A percentile compares a stretch with the other conserved stretches of the same genome.
Evolutionary conservation across 2,113 vertebrate species (phyloP).

Genomic region (Pygathrix nemaeus): DNA sequence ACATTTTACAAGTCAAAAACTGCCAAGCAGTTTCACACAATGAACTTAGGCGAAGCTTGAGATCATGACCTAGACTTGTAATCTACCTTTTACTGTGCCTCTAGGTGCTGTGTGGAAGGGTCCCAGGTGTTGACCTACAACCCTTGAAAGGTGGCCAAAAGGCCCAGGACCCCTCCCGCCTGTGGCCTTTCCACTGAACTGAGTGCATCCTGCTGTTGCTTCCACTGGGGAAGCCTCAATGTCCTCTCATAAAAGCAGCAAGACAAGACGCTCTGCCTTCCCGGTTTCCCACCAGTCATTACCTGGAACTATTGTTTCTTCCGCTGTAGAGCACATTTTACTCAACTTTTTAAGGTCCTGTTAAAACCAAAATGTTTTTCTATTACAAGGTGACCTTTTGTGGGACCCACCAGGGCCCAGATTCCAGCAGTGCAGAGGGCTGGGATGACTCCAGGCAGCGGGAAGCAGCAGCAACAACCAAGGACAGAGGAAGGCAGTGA

Average conservation of each 20-base stretch:
- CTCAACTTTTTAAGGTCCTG: neutral
- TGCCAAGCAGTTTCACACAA: rapidly evolving
- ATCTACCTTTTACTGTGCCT: neutral
- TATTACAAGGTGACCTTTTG: rapidly evolving
- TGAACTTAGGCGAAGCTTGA: rapidly evolving
- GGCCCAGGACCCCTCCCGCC: neutral
- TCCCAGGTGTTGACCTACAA: neutral
- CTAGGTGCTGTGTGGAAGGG: neutral
- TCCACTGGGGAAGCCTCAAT: too few relatives aligned
- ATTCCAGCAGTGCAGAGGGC: neutral
- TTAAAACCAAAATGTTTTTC: neutral
- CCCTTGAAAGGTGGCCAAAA: neutral
- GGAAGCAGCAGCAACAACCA: neutral
- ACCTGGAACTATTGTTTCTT: neutral
- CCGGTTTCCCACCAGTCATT: neutral
- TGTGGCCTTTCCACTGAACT: neutral
- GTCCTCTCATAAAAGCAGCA: neutral
- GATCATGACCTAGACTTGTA: rapidly evolving
- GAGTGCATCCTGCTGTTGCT: neutral
- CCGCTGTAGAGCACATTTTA: neutral
- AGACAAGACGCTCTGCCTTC: too few relatives aligned
- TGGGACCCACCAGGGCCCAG: neutral
- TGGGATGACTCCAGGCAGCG: neutral
- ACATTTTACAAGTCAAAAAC: rapidly evolving
- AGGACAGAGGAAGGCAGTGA: neutral